phyloP scores from a whole-genome alignment of 92 coral and sea anemone genomes.

The Parazoanthus swiftii region DNA sequence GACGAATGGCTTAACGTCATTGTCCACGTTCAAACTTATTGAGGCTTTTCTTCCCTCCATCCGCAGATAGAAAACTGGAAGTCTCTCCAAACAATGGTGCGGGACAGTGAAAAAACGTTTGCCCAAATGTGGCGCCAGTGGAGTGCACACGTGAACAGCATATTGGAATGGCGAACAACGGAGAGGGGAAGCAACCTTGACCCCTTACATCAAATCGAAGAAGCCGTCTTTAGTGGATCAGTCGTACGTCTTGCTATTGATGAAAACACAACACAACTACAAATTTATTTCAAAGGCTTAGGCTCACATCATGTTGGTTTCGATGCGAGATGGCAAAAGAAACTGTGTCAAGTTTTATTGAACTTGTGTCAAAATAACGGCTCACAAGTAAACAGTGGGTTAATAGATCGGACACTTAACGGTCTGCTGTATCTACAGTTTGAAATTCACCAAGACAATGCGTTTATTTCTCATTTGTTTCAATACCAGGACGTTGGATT shows the following conservation, averaged over 20 bases:
- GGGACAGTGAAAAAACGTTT: constrained; percentile 4
- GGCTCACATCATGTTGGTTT: neutral
- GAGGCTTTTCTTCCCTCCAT: neutral
- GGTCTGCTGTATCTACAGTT: constrained; percentile 32
- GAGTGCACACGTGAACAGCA: neutral
- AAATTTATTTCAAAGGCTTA: neutral
- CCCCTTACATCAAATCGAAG: neutral
- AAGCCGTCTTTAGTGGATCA: constrained; percentile 12
- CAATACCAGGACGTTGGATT: constrained; percentile 16
- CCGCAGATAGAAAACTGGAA: constrained; percentile 17
- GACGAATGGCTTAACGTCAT: no score
- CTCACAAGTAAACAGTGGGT: constrained; percentile 10
- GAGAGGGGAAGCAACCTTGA: neutral
- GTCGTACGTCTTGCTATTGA: constrained; percentile 20
- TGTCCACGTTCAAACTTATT: no score
- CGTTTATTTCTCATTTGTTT: constrained; percentile 20
- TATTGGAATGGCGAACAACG: constrained; percentile 16
- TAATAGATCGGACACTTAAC: neutral
- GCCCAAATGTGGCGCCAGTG: constrained; percentile 35
- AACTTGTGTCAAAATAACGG: constrained; percentile 29
- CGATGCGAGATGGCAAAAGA: neutral
- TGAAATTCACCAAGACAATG: constrained; percentile 20
- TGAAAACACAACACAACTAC: neutral
- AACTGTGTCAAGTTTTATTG: constrained; percentile 31
- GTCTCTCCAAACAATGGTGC: constrained; percentile 21